These are phyloP conservation scores for Dasypolia templi DNA, from an alignment of 2,888 invertebrate species.

Conservation along the genomic window DNA sequence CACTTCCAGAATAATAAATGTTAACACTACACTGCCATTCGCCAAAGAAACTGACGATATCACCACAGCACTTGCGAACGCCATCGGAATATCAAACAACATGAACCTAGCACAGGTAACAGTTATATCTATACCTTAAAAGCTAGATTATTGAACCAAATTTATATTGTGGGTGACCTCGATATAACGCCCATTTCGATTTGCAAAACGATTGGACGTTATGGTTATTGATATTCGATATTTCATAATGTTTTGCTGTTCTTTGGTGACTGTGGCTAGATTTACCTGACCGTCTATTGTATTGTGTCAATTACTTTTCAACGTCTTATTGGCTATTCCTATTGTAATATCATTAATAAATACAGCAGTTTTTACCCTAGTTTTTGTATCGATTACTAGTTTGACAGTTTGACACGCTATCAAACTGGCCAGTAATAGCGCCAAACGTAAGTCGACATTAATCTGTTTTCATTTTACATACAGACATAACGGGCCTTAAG, in stretches of 20 bases:
- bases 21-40: conserved; percentile 82
- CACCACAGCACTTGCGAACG: conserved; percentile 80
- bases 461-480: conserved; percentile 41
- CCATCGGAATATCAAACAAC: conserved; percentile 80
- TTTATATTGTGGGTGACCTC: conserved; percentile 53
- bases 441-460: conserved; percentile 34
- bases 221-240: conserved; percentile 51
- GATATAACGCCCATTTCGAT: conserved; percentile 54
- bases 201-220: conserved; percentile 46
- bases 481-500: conserved; percentile 25
- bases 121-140: conserved; percentile 62
- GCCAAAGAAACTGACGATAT: conserved; percentile 85
- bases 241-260: conserved; percentile 36
- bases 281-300: conserved; percentile 12
- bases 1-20: conserved; percentile 87
- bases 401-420: conserved; percentile 14
- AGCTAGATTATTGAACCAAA: conserved; percentile 61
- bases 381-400: conserved; percentile 11
- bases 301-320: conserved; percentile 7
- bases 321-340: neutral
- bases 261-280: conserved; percentile 8
- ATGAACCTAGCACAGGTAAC: conserved; percentile 64
- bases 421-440: conserved; percentile 9
- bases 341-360: conserved; percentile 21
- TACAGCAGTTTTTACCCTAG: neutral